Evolutionary conservation across 2,113 vertebrate genomes (phyloP).

Genomic region (Rallus limicola): DNA sequence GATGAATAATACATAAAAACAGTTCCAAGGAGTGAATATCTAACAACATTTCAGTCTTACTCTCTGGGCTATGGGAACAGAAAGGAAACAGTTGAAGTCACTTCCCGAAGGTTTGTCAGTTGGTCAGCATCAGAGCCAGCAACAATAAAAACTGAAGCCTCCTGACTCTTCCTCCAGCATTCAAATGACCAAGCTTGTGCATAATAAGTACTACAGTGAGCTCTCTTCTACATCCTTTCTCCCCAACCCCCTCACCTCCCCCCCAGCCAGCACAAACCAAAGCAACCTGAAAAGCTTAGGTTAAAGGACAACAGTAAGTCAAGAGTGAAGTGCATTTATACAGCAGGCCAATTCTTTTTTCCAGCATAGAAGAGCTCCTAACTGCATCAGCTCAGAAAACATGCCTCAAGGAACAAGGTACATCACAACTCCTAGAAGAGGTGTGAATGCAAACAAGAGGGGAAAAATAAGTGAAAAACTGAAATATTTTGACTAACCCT

Average conservation of each 20-base stretch:
- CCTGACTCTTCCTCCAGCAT: background rate
- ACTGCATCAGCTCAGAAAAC: background rate
- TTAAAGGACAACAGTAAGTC: background rate
- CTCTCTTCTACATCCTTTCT: background rate
- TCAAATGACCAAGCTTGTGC: background rate
- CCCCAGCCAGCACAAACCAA: background rate
- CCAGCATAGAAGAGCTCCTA: background rate
- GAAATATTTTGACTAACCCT: background rate
- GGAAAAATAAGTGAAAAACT: background rate
- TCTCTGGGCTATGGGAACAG: background rate
- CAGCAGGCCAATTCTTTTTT: background rate
- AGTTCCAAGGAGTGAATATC: background rate
- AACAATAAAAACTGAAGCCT: background rate
- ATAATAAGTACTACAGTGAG: background rate
- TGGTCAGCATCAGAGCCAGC: background rate
- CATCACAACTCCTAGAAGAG: background rate
- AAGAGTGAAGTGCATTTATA: background rate
- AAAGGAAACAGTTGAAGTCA: background rate
- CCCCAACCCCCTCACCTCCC: background rate
- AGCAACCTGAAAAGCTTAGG: background rate
- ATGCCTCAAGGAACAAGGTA: background rate
- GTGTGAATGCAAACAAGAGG: background rate
- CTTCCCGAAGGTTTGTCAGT: background rate
- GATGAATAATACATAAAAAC: background rate
- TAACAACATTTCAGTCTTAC: background rate